Evolutionary conservation across 2,888 invertebrate species (phyloP).

Genomic region (Cheilosia variabilis): DNA sequence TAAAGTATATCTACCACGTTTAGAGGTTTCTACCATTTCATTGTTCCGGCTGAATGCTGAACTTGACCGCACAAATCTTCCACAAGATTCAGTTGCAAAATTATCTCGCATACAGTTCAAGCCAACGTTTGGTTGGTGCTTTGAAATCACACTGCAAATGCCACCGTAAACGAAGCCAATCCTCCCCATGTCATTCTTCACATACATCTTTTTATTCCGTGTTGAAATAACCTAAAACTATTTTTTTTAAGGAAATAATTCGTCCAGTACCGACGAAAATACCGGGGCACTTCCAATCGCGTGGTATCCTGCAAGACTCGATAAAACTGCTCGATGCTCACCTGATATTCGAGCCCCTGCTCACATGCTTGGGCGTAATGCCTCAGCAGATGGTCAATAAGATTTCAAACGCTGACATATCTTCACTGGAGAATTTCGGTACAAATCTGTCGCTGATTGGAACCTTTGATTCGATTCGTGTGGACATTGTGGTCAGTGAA

Average conservation of each 20-base stretch:
- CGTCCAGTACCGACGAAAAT: slow-evolving; percentile 84
- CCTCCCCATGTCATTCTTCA: no score
- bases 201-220: no score
- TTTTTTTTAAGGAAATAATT: slow-evolving; percentile 84
- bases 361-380: slow-evolving; percentile 95
- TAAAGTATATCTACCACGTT: no score
- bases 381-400: slow-evolving; percentile 90
- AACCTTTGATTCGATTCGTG: slow-evolving; percentile 93
- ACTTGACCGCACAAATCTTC: no score
- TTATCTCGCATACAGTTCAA: no score
- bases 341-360: slow-evolving; percentile 95
- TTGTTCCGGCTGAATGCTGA: no score
- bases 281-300: slow-evolving; percentile 84
- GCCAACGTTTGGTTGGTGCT: no score
- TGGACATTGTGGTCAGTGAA: slow-evolving; percentile 97
- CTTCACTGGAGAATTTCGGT: slow-evolving; percentile 93
- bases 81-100: no score
- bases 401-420: slow-evolving; percentile 84
- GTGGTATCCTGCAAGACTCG: slow-evolving; percentile 92
- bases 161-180: no score
- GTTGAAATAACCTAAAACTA: background rate
- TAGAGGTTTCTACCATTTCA: no score
- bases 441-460: slow-evolving; percentile 93
- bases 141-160: no score
- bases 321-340: slow-evolving; percentile 95